Conservation (phyloP, 2,888 invertebrate genomes). For the Ypsolopha sequella region DNA sequence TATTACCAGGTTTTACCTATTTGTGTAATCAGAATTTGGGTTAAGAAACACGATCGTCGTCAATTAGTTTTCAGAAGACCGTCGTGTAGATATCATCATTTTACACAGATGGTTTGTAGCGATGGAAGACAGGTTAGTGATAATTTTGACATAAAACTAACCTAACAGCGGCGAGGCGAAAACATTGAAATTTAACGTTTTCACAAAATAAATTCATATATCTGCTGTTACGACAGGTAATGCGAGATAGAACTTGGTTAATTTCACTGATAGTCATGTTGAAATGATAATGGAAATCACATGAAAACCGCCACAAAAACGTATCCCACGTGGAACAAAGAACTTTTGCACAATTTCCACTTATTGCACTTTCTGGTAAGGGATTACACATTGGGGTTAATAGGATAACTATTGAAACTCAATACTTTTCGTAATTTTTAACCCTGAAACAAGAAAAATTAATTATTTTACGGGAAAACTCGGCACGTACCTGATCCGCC, state of each 20-base stretch:
- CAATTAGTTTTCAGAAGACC: too few species aligned
- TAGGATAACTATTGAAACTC: not conserved
- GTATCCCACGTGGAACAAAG: conserved; percentile 39
- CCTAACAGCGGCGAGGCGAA: not conserved
- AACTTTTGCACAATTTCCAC: conserved; percentile 30
- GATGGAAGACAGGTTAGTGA: conserved; percentile 9
- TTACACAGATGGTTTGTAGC: too few species aligned
- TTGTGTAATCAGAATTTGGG: too few species aligned
- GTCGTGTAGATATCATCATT: too few species aligned
- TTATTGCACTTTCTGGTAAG: not conserved
- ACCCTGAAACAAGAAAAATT: conserved; percentile 2
- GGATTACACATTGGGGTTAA: too few species aligned
- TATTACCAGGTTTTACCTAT: not conserved
- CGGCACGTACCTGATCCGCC: conserved; percentile 83
- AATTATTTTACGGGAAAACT: conserved; percentile 27
- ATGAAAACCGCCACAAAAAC: conserved; percentile 5
- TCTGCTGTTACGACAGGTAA: not conserved
- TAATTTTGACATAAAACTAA: conserved; percentile 14
- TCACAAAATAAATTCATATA: not conserved
- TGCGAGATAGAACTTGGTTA: conserved; percentile 2
- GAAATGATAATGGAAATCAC: not conserved
- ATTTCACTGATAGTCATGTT: not conserved
- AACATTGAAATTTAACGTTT: not conserved
- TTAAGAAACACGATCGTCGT: too few species aligned
- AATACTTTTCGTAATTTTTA: not conserved